phyloP scores from a whole-genome alignment of 35 echinoderm and acorn worm genomes.

The Strongylocentrotus purpuratus region DNA sequence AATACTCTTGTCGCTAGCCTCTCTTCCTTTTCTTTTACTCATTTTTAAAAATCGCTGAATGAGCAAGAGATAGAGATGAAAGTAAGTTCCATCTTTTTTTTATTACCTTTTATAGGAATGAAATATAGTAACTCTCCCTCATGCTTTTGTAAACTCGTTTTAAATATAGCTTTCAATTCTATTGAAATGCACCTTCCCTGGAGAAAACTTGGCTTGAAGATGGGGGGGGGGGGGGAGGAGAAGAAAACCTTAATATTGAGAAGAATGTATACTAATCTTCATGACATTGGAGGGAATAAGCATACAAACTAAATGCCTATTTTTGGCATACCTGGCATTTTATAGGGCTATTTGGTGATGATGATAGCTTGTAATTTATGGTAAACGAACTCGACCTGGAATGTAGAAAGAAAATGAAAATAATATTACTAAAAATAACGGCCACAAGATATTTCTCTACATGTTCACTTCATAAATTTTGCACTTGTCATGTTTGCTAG shows the following conservation, averaged over 20 bases:
- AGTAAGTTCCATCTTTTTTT: no score
- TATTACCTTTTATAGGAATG: no score
- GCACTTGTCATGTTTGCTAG: not conserved
- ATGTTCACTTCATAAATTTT: constrained; percentile 6
- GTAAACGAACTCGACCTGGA: not conserved
- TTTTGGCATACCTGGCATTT: not conserved
- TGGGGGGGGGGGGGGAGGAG: not conserved
- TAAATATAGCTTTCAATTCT: no score
- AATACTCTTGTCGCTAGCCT: no score
- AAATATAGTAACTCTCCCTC: no score
- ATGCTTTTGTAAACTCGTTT: no score
- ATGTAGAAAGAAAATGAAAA: not conserved
- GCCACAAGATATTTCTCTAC: not conserved
- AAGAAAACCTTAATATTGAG: not conserved
- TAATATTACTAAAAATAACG: not conserved
- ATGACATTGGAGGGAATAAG: not conserved
- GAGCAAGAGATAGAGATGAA: no score
- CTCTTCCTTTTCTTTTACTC: not conserved
- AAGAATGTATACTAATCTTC: not conserved
- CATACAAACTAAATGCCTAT: not conserved
- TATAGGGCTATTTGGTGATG: not conserved
- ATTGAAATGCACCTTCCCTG: no score
- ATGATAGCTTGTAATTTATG: constrained; percentile 11
- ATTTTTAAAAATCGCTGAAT: not conserved
- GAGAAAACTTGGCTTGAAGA: no score